Conservation (phyloP, 2,888 invertebrate genomes). For the Eledona agricola region DNA sequence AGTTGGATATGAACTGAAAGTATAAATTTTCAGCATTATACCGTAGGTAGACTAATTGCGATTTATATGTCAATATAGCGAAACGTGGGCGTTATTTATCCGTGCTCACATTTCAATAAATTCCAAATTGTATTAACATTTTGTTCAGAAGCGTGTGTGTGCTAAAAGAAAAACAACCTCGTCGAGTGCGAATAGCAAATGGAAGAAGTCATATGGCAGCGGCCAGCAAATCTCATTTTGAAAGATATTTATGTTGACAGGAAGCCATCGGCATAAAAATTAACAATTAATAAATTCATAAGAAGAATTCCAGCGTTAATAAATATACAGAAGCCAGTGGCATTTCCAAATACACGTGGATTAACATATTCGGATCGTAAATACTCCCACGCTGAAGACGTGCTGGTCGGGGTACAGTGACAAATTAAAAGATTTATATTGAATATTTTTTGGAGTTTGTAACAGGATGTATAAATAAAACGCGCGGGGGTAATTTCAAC, state of each 20-base stretch:
- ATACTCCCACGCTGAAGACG: constrained; percentile 55
- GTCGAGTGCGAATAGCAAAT: constrained; percentile 25
- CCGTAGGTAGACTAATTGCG: constrained; percentile 21
- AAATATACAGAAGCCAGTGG: constrained; percentile 58
- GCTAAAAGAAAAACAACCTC: constrained; percentile 22
- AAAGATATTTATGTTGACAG: constrained; percentile 58
- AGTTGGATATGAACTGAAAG: constrained; percentile 14
- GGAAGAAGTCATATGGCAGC: constrained; percentile 10
- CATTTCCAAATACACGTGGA: constrained; percentile 54
- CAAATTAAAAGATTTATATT: constrained; percentile 60
- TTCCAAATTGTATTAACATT: constrained; percentile 17
- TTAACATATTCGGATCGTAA: constrained; percentile 59
- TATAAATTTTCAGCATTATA: constrained; percentile 12
- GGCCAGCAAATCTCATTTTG: constrained; percentile 35
- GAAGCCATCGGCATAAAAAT: constrained; percentile 59
- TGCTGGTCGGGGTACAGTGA: constrained; percentile 55
- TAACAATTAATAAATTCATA: constrained; percentile 59
- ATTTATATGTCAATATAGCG: constrained; percentile 13
- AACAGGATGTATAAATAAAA: constrained; percentile 14
- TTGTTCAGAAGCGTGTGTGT: constrained; percentile 5
- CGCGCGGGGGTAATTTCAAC: constrained; percentile 9
- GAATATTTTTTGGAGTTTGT: constrained; percentile 13
- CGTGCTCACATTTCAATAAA: constrained; percentile 13
- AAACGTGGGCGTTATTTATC: constrained; percentile 16
- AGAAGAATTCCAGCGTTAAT: constrained; percentile 52